Evolutionary conservation across 2,113 vertebrate genomes (phyloP).

Genomic region (Microcebus ravelobensis): DNA sequence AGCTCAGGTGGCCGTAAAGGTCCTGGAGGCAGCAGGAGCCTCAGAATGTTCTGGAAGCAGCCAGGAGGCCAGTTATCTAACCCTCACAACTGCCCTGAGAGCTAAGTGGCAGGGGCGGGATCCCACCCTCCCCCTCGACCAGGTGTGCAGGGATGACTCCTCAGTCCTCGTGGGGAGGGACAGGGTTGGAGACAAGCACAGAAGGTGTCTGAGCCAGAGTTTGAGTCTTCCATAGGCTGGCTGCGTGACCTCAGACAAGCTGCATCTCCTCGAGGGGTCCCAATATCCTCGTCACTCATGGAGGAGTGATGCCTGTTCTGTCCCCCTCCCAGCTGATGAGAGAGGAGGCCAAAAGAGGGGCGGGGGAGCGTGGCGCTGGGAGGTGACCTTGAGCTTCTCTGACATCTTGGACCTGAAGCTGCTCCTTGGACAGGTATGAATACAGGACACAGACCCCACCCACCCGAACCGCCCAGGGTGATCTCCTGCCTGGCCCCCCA

Average conservation of each 20-base stretch:
- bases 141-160: background rate
- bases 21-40: background rate
- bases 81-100: background rate
- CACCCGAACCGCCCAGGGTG: background rate
- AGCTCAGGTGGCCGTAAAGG: background rate
- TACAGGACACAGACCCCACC: accelerated
- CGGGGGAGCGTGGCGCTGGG: background rate
- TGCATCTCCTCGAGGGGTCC: background rate
- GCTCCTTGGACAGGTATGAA: background rate
- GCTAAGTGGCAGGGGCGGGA: background rate
- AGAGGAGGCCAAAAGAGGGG: too few relatives aligned
- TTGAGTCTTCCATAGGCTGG: background rate
- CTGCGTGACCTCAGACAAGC: background rate
- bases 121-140: background rate
- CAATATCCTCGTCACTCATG: background rate
- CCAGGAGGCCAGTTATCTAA: background rate
- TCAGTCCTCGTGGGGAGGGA: background rate
- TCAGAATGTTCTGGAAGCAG: conserved; percentile 7
- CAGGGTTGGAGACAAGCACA: background rate
- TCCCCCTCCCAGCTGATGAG: background rate
- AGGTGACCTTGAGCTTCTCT: background rate
- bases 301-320: background rate
- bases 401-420: background rate
- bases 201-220: background rate
- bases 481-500: background rate